Evolutionary conservation across 2,797 vertebrate genomes (phyloP).

Genomic region (Crax fasciolata): DNA sequence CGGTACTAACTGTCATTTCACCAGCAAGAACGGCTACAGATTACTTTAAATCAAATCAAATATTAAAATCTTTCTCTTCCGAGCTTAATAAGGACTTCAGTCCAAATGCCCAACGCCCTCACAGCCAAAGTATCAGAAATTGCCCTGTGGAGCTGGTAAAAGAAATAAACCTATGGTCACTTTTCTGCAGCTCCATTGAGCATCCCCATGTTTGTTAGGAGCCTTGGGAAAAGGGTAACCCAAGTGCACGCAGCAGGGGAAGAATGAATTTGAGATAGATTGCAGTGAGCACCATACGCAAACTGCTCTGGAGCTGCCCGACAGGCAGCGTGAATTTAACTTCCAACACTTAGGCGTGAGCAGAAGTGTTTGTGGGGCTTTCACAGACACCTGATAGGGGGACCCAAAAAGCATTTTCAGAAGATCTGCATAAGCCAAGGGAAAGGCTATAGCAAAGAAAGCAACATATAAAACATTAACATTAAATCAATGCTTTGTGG

Average conservation of each 20-base stretch:
- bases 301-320: not conserved
- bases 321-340: not conserved
- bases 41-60: not conserved
- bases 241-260: not conserved
- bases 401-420: not conserved
- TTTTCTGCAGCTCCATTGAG: not conserved
- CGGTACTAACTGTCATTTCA: not conserved
- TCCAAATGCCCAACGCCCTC: not conserved
- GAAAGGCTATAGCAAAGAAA: slow-evolving; percentile 6
- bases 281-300: not conserved
- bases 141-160: not conserved
- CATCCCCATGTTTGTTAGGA: not conserved
- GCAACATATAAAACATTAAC: slow-evolving; percentile 27
- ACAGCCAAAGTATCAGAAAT: not conserved
- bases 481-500: slow-evolving; percentile 65
- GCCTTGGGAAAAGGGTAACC: not conserved
- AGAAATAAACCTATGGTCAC: not conserved
- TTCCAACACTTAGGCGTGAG: not conserved
- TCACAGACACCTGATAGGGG: not conserved
- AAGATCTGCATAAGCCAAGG: not conserved
- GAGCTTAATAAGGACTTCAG: not conserved
- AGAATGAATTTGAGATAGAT: not conserved
- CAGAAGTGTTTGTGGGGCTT: not conserved
- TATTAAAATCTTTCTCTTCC: not conserved
- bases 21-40: not conserved